These are phyloP conservation scores for Craniophora ligustri DNA, from an alignment of 2,888 invertebrate genomes.

Conservation along the genomic window DNA sequence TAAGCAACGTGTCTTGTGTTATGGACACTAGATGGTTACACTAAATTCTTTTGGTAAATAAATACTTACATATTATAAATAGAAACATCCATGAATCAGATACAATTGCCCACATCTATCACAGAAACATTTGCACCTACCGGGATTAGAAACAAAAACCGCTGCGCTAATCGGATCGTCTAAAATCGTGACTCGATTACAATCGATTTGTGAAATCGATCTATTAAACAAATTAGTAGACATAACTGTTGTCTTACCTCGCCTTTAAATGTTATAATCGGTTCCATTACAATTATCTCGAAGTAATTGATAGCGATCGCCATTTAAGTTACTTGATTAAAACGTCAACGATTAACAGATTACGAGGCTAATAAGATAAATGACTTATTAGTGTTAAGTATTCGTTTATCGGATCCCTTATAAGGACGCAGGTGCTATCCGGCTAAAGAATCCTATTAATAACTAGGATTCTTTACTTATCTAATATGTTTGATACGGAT, in stretches of 20 bases:
- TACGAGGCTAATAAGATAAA: conserved; percentile 36
- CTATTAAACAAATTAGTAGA: conserved; percentile 11
- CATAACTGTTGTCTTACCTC: conserved; percentile 24
- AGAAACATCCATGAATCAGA: too few species aligned
- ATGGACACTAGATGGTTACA: too few species aligned
- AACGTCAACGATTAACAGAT: conserved; percentile 32
- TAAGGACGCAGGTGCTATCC: conserved; percentile 7
- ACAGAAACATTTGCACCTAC: too few species aligned
- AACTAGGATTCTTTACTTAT: not conserved
- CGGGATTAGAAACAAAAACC: too few species aligned
- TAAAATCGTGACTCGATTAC: conserved; percentile 44
- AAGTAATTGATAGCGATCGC: conserved; percentile 24
- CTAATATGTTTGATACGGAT: too few species aligned
- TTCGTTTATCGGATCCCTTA: conserved; percentile 17
- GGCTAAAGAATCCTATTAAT: not conserved
- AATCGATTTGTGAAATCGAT: conserved; percentile 21
- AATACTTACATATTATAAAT: too few species aligned
- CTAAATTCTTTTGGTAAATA: too few species aligned
- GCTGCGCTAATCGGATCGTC: too few species aligned
- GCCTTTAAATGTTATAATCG: conserved; percentile 25
- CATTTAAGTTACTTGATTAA: conserved; percentile 36
- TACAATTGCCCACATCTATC: too few species aligned
- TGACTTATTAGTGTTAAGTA: conserved; percentile 34
- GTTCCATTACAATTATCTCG: conserved; percentile 39
- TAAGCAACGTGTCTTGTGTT: too few species aligned